Evolutionary conservation across 2,797 vertebrate genomes (phyloP).

Genomic region (Sebastes minor): DNA sequence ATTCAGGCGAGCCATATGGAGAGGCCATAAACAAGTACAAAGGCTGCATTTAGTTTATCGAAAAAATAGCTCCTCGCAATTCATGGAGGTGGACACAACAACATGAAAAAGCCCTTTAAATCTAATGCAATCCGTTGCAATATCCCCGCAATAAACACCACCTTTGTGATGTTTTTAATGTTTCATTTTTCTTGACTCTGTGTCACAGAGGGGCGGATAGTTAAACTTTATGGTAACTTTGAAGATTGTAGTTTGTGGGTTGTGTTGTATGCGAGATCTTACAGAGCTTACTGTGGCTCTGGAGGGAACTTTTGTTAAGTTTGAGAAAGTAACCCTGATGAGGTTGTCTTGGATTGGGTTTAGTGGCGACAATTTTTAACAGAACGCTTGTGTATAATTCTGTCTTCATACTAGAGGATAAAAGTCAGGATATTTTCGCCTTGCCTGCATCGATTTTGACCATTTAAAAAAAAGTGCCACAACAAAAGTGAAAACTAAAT

Average conservation of each 20-base stretch:
- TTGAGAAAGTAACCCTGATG: neutral
- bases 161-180: constrained; percentile 24
- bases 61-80: constrained; percentile 56
- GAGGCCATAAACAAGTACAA: constrained; percentile 68
- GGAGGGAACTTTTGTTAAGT: neutral
- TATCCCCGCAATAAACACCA: constrained; percentile 29
- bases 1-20: constrained; percentile 55
- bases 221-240: constrained; percentile 3
- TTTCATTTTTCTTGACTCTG: constrained; percentile 10
- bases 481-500: neutral
- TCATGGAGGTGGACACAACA: constrained; percentile 50
- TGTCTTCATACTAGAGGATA: neutral
- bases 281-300: neutral
- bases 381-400: neutral
- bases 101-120: constrained; percentile 23
- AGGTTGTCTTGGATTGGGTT: neutral
- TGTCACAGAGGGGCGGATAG: neutral
- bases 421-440: neutral
- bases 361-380: neutral
- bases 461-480: accelerated
- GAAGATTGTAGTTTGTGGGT: neutral
- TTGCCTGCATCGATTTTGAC: neutral
- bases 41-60: constrained; percentile 57
- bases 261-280: neutral
- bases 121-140: constrained; percentile 62